Base-by-base conservation (phyloP, 2,113 vertebrate species). In the Oryzias woworae region DNA sequence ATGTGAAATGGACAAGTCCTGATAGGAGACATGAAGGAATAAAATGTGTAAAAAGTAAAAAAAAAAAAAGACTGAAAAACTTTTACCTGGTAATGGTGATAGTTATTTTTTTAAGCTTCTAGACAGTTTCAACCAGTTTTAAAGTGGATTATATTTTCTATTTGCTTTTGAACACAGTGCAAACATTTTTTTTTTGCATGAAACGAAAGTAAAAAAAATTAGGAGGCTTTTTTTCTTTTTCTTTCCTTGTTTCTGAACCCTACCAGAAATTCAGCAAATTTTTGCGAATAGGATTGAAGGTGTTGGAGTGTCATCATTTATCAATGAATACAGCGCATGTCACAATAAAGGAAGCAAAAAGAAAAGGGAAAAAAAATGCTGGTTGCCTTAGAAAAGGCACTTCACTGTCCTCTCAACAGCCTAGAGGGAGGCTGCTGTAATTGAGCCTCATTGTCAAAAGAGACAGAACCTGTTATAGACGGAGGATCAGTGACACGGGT, bases 381-480 rank as follows among this genome's bases (percentile, higher is more conserved):
- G 6, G 36, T 46, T 53, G 16, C 63, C 63, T 69, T 1, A 62
- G 42, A 12, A 51, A 52, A 66, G 31, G 64, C 62, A 61, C 45
- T 22, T 53, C 42, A 43, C 55, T 58, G 31, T 71, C 52, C 4
- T 60, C 46, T 70, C 46, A 10, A 61, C 23, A 54, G 7, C 76
- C 82, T 73, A 15, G 53, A 75, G 83, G 74, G 72, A 68, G 24
- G 57, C 20, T 22, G 47, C 60, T 77, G 80, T 82, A 87, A 89
- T 62, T 0, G 53, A 86, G 75, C 71, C 77, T 70, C 72, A 71
- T 88, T 89, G 87, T 89, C 53, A 52, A 31, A 43, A 71, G 72
- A 82, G 66, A 83, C 80, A 61, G 78, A 87, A 84, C 83, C 73
- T 70, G 84, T 90, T 85, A 60, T 60, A 66, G 73, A 73, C 42